Evolutionary conservation across 2,888 invertebrate genomes (phyloP).

Genomic region (Druceiella hillmani): DNA sequence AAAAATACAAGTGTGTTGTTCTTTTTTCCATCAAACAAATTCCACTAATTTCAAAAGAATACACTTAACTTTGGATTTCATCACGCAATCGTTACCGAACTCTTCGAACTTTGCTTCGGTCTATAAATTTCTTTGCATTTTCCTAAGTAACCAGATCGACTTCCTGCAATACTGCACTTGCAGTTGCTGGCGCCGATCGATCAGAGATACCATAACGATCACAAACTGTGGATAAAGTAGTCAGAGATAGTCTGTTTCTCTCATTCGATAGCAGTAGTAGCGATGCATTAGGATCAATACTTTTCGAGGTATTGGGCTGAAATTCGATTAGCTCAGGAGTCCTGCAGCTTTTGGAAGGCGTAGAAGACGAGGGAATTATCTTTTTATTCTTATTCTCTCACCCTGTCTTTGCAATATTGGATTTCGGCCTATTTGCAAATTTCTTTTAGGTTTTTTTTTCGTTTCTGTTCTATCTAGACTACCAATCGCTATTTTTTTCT

Average conservation of each 20-base stretch:
- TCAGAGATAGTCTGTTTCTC: not conserved
- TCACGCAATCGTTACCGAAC: slow-evolving; percentile 13
- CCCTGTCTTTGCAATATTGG: too few relatives aligned
- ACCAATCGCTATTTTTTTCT: slow-evolving; percentile 1
- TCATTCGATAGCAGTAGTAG: too few relatives aligned
- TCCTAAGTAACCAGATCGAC: slow-evolving; percentile 18
- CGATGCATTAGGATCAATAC: too few relatives aligned
- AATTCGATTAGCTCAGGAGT: too few relatives aligned
- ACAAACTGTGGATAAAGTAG: slow-evolving; percentile 13
- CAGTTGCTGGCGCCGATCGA: slow-evolving; percentile 21
- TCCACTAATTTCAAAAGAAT: slow-evolving; percentile 8
- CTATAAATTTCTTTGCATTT: slow-evolving; percentile 19
- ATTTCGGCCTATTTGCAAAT: not conserved
- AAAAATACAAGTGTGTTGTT: slow-evolving; percentile 19
- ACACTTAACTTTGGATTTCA: slow-evolving; percentile 7
- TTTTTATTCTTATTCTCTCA: too few relatives aligned
- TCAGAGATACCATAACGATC: slow-evolving; percentile 18
- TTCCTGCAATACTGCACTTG: slow-evolving; percentile 19
- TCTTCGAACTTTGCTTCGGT: slow-evolving; percentile 21
- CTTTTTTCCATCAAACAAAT: slow-evolving; percentile 24
- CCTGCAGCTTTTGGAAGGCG: too few relatives aligned
- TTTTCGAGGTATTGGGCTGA: too few relatives aligned
- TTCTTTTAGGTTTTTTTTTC: not conserved
- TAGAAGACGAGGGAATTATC: too few relatives aligned
- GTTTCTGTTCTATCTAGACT: slow-evolving; percentile 3